Evolutionary conservation across 2,888 invertebrate species (phyloP), one percentile per base, ranked within the genome.

Genomic region (Xestia rhomboidea): DNA sequence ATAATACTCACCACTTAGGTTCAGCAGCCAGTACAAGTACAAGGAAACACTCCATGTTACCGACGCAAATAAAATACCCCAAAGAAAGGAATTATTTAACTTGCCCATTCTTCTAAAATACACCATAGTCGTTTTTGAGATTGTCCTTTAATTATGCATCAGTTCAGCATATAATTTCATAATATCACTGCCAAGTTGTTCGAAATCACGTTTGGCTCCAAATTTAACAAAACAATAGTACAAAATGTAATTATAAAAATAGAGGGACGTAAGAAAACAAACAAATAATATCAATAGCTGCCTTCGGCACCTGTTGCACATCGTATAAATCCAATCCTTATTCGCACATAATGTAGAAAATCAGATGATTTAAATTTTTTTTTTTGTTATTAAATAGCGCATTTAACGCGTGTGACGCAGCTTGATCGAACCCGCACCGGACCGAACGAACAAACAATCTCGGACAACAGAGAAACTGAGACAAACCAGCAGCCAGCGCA

Each of bases 41-140:
- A 98, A 92, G 69, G 98, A 98, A 69, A 98, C 94, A 62, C 97
- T 96, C 98, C 98, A 98, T 76, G 98, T 98, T 60, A 97, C 91
- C 0, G 98, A 98, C 0, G 98, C 98, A 91, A 98, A 97, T 76
- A 98, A 92, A 81, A 98, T 97, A 41, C 98, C 98, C 93, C 97
- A 97, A 57, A 98, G 90, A 92, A 98, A 98, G 0, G 98, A 98
- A 91, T 97, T 97, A 89, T 97, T 97, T 46, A 96, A 82, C 81
- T 92, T 94, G 68, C 91, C 87, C 92, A 93, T 92, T 71, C 57
- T 86, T 68, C 81, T 77, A 38, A 27, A 15, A 49, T 41, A 44
- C 49, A 72, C 41, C 75, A 83, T n/a, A n/a, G 64, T 64, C 18
- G 4, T 18, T 64, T 41, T 21, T 41, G 13, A 41, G 6, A 41